These are phyloP conservation scores for Ectemnius continuus DNA, from an alignment of 2,888 invertebrate genomes.

Conservation along the genomic window DNA sequence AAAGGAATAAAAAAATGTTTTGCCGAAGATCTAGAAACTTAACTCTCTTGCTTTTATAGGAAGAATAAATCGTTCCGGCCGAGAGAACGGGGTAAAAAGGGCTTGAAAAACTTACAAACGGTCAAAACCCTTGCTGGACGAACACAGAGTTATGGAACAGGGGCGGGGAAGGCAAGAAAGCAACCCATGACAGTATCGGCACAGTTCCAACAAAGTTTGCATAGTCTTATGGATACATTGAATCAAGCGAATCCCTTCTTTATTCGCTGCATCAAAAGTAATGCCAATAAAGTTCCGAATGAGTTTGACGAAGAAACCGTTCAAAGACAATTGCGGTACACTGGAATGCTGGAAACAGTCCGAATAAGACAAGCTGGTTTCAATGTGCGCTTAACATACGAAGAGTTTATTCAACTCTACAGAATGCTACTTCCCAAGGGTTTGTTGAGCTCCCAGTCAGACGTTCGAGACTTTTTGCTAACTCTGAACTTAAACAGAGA, in stretches of 20 bases:
- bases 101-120: conserved; percentile 93
- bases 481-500: conserved; percentile 91
- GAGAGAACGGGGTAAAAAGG: conserved; percentile 91
- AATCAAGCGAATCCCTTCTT: conserved; percentile 93
- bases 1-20: conserved; percentile 40
- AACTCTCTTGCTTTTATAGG: conserved; percentile 79
- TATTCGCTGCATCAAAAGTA: conserved; percentile 96
- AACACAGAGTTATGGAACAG: conserved; percentile 80
- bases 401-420: conserved; percentile 96
- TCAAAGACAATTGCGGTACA: conserved; percentile 93
- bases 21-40: conserved; percentile 20
- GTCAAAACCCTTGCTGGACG: conserved; percentile 93
- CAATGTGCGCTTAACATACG: conserved; percentile 94
- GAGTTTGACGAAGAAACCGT: conserved; percentile 96
- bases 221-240: conserved; percentile 94
- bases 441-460: conserved; percentile 89
- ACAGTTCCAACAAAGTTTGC: conserved; percentile 95
- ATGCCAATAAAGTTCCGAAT: conserved; percentile 94
- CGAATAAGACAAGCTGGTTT: conserved; percentile 96
- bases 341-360: conserved; percentile 98
- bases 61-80: conserved; percentile 95
- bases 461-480: conserved; percentile 90
- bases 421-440: conserved; percentile 94
- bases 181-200: conserved; percentile 96
- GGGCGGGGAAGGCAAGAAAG: conserved; percentile 84